Evolutionary conservation across 2,888 invertebrate species (phyloP), one percentile per base, ranked within the genome.

Genomic region (Druceiella hillmani): DNA sequence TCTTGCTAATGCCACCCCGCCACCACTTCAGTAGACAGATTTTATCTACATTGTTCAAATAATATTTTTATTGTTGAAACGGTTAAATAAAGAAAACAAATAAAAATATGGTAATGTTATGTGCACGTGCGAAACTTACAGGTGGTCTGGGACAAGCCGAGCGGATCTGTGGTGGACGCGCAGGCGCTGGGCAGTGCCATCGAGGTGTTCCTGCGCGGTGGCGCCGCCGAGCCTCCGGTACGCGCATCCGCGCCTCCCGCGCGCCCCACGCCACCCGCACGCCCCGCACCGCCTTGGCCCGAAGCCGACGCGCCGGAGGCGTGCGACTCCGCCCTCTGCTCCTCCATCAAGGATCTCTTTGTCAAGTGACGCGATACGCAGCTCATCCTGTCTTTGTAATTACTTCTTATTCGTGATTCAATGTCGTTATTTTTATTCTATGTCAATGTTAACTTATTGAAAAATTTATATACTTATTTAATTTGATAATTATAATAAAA

Each of bases 311-410:
- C 74, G 17, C 62, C 75, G 39, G 84, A 85, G 50, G 74, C 81
- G 15, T 87, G 87, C 64, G 88, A 89, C 53, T 81, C 86, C 26
- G 83, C 84, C 17, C 75, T 89, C 50, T 88, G 88, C 66, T 81
- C 87, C 46, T 85, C 88, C 29, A 67, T 89, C 35, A 89, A 89
- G 64, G 88, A 89, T 64, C 78, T 89, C 34, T 89, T 89, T 61
- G 88, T 87, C 57, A 89, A 89, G 78, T 83, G 79, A 67, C 6
- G 5, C 26, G n/a, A n/a, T n/a, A n/a, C n/a, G n/a, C n/a, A n/a
- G n/a, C n/a, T n/a, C n/a, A n/a, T n/a, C n/a, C n/a, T n/a, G n/a
- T n/a, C n/a, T n/a, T n/a, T n/a, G n/a, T n/a, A n/a, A n/a, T n/a
- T n/a, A n/a, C n/a, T n/a, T n/a, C n/a, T n/a, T n/a, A n/a, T n/a